Conservation (phyloP, 64 coral and sea anemone genomes). For the Stichodactyla mertensii region DNA sequence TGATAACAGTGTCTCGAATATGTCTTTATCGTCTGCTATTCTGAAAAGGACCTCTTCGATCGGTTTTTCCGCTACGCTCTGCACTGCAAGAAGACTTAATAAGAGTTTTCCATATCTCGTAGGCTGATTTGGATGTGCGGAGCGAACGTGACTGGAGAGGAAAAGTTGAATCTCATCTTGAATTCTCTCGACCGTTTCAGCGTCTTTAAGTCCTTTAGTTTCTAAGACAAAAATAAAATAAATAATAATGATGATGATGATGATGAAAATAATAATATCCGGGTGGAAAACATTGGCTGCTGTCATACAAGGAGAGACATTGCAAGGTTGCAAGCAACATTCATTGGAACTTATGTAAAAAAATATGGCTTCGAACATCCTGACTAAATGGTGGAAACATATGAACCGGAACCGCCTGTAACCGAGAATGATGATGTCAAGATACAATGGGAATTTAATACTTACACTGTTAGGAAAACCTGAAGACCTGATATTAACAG, state of each 20-base stretch:
- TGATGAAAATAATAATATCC: too few relatives aligned
- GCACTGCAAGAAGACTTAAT: constrained; percentile 56
- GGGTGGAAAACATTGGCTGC: too few relatives aligned
- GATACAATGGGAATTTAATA: too few relatives aligned
- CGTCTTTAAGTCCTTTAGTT: constrained; percentile 75
- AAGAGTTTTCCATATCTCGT: constrained; percentile 79
- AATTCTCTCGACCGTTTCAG: constrained; percentile 70
- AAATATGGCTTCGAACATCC: too few relatives aligned
- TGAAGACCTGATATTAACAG: too few relatives aligned
- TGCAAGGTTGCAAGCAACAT: too few relatives aligned
- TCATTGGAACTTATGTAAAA: too few relatives aligned
- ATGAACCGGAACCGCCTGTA: too few relatives aligned
- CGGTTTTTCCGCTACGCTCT: constrained; percentile 76
- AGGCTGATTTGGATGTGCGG: constrained; percentile 51
- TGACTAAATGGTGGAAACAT: too few relatives aligned
- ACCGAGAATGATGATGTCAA: too few relatives aligned
- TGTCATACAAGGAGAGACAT: too few relatives aligned
- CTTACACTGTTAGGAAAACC: too few relatives aligned
- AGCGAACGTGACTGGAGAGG: constrained; percentile 44
- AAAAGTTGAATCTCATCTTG: constrained; percentile 84
- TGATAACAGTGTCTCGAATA: constrained; percentile 78
- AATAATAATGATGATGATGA: not conserved
- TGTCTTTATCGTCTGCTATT: constrained; percentile 53
- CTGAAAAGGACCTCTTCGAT: constrained; percentile 87
- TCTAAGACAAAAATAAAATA: constrained; percentile 27